Evolutionary conservation across 1,140 invertebrate genomes (phyloP), one percentile per base, ranked within the genome.

Genomic region (Pseudomyrmex concolor): DNA sequence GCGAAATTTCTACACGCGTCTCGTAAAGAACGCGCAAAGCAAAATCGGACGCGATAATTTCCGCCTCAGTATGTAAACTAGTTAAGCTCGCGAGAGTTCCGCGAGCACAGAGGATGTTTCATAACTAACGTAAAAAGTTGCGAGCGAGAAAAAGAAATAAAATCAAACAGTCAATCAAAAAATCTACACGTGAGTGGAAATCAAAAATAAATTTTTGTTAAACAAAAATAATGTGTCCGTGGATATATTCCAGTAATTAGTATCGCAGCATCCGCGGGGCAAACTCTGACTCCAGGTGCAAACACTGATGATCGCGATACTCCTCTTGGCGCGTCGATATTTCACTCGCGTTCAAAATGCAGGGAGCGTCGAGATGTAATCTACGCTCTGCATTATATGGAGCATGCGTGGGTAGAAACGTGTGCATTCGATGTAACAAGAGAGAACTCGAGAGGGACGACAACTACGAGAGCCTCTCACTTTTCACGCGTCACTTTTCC

Each of bases 341-440:
- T 71, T 80, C 55, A 80, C 54, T 80, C 63, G 64, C 17, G 50
- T 43, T 77, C 64, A 43, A 78, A 68, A 78, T 70, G 76, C 64
- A 70, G 64, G 51, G 64, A 78, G 66, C 64, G 74, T 54, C 74
- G 73, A 43, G 73, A 34, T 62, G 64, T 80, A 80, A 80, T 80
- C 66, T 80, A 48, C 66, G 54, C 25, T 59, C 64, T 57, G 66
- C 66, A n/a, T 64, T 64, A 80, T 80, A 48, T 51, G 51, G 54
- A 71, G 19, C 54, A 50, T 12, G 66, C 67, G 76, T 78, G 43
- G 76, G 76, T 59, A 48, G 66, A 80, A 71, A 60, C 66, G 54
- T 66, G 13, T 71, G 54, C 55, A 70, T 80, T 80, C 66, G 55
- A 71, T 71, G 51, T n/a, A 70, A 78, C 43, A 59, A 59, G 64